Evolutionary conservation across 2,797 vertebrate species (phyloP).

Genomic region (Rhabdomys pumilio): DNA sequence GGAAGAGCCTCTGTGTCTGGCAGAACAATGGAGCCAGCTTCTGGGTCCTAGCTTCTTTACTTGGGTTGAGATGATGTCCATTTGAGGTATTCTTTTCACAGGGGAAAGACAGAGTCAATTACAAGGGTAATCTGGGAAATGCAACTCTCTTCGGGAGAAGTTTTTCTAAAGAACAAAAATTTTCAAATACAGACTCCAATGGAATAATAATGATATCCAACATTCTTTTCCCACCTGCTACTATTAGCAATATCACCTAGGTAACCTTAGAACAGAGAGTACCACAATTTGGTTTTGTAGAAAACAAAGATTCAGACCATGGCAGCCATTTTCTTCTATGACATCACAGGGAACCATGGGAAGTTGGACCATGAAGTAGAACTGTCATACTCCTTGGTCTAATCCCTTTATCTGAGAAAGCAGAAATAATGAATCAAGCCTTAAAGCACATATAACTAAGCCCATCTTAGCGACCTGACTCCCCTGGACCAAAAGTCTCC

Average conservation of each 20-base stretch:
- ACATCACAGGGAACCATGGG: background rate
- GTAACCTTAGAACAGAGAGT: background rate
- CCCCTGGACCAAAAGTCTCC: background rate
- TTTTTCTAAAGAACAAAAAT: background rate
- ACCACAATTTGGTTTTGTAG: background rate
- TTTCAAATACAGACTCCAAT: background rate
- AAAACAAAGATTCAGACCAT: background rate
- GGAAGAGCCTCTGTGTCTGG: background rate
- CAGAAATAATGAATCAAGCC: background rate
- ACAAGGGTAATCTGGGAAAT: background rate
- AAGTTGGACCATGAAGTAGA: background rate
- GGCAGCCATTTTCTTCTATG: background rate
- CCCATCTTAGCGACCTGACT: background rate
- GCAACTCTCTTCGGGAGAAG: background rate
- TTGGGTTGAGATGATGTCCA: background rate
- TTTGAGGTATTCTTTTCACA: background rate
- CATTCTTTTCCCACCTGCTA: background rate
- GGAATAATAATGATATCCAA: background rate
- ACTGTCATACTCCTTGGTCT: background rate
- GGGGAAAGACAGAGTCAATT: background rate
- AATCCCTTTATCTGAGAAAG: too few relatives aligned
- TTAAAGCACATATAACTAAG: background rate
- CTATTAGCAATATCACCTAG: too few relatives aligned
- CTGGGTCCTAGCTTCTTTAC: background rate
- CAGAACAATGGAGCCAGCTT: background rate